Conservation (phyloP, 2,888 invertebrate species). For the Ectemnius continuus region DNA sequence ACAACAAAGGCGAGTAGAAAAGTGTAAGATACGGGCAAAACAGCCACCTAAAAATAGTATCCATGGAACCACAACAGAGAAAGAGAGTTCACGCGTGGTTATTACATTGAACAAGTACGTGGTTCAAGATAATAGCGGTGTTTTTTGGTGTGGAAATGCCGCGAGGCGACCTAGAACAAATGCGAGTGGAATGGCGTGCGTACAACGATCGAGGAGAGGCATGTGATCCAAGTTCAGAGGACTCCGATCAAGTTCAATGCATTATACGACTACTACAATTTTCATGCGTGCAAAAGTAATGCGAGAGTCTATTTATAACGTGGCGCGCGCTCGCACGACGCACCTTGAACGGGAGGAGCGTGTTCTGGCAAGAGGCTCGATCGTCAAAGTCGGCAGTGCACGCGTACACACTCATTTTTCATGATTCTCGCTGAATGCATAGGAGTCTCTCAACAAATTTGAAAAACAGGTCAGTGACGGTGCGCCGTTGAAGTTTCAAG, state of each 20-base stretch:
- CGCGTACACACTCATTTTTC: conserved; percentile 2
- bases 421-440: background rate
- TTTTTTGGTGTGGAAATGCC: no score
- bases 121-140: no score
- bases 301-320: background rate
- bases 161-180: no score
- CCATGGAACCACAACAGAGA: conserved; percentile 52
- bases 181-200: no score
- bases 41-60: conserved; percentile 58
- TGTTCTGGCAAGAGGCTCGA: background rate
- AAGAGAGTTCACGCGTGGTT: conserved; percentile 49
- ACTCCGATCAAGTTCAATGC: background rate
- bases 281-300: background rate
- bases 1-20: conserved; percentile 1
- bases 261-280: background rate
- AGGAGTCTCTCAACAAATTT: conserved; percentile 28
- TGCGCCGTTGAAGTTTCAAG: background rate
- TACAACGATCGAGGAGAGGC: no score
- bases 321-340: background rate
- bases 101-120: conserved; percentile 34
- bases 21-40: conserved; percentile 43
- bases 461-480: conserved; percentile 39
- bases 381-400: background rate
- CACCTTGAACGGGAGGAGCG: background rate
- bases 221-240: no score